Evolutionary conservation across 1,140 invertebrate genomes (phyloP).

Genomic region (Hetaerina americana): DNA sequence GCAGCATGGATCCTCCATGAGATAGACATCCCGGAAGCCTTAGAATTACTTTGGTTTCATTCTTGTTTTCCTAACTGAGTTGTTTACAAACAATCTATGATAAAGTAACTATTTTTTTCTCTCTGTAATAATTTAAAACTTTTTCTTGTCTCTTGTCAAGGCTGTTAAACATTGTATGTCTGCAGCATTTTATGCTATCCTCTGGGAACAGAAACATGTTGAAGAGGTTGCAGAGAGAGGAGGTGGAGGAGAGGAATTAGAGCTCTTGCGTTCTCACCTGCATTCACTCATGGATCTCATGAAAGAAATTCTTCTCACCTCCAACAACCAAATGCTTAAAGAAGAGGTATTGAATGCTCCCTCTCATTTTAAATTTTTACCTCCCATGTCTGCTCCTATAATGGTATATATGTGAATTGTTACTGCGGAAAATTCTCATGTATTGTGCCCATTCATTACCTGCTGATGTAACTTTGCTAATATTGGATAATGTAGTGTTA

Average conservation of each 20-base stretch:
- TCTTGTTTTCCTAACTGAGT: too few species aligned
- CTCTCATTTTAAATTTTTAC: background rate
- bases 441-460: too few species aligned
- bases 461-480: too few species aligned
- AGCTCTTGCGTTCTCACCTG: constrained; percentile 46
- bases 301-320: constrained; percentile 47
- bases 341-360: constrained; percentile 32
- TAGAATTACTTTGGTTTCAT: too few species aligned
- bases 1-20: too few species aligned
- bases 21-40: too few species aligned
- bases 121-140: background rate
- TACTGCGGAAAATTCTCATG: too few species aligned
- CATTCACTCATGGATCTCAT: constrained; percentile 61
- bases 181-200: constrained; percentile 73
- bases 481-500: too few species aligned
- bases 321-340: constrained; percentile 35
- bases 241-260: constrained; percentile 32
- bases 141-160: constrained; percentile 29
- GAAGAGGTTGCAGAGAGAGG: constrained; percentile 55
- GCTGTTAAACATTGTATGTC: constrained; percentile 81
- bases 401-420: too few species aligned
- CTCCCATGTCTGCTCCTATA: too few species aligned
- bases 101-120: too few species aligned
- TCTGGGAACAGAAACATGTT: constrained; percentile 75
- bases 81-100: too few species aligned